Base-by-base conservation (phyloP, 2,888 invertebrate species). In the Watsonalla binaria region DNA sequence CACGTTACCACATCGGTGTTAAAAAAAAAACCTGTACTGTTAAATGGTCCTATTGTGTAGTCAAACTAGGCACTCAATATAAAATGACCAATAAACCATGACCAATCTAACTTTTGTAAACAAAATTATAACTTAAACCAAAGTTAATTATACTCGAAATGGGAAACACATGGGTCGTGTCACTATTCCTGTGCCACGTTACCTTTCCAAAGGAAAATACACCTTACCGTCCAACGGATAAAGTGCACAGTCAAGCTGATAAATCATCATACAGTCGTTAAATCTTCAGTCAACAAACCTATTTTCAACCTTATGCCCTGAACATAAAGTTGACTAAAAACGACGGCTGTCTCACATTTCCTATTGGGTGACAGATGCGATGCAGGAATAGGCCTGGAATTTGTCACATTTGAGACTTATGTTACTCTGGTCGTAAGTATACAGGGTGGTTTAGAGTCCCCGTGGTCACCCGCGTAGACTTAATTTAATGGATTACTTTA, bases 121-220 rank as follows among this genome's bases (percentile, higher is more conserved):
- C 47, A 49, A 33, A 11, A 34, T 34, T 52, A 52, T 48, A 33
- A 33, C 42, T 47, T 33, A 45, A 33, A 13, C 0, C 34, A 14
- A 47, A 51, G 42, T 14, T 54, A 51, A 51, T 54, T 55, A 60
- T 58, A 58, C 57, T 55, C 54, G 56, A 54, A 60, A 58, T 49
- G 54, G 49, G 39, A 46, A 55, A 53, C 59, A 60, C 59, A 55
- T 62, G 62, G 45, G 52, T 56, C 45, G n/a, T 24, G 15, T 55
- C 24, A 24, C 56, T 59, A 59, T 61, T 59, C 54, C 46, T 39
- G 51, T 47, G 13, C 11, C 11, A 34, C 24, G 42, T 37, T 46
- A 46, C 8, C 9, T 7, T 13, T 6, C 2, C n/a, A 49, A 7
- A 15, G 14, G 0, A 49, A 49, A 15, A 49, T n/a, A 5, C 13